phyloP scores from a whole-genome alignment of 1,140 invertebrate species.

The Saxidomus purpurata region DNA sequence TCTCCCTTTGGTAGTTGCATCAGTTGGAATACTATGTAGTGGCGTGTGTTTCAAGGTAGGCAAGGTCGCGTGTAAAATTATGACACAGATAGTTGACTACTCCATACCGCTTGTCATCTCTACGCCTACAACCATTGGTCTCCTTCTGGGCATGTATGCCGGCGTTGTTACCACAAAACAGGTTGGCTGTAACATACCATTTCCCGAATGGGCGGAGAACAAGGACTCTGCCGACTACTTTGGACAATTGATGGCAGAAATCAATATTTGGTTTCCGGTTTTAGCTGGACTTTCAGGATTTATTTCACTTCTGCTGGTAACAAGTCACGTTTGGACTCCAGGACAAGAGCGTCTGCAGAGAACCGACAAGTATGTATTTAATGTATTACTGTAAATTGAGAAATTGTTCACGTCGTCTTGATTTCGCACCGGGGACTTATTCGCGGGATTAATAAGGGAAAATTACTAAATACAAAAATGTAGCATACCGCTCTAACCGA shows the following conservation, averaged over 20 bases:
- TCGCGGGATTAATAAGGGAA: too few species aligned
- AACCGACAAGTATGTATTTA: conserved; percentile 72
- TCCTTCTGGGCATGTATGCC: conserved; percentile 66
- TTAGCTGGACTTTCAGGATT: conserved; percentile 57
- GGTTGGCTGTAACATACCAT: conserved; percentile 83
- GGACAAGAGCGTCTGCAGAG: conserved; percentile 70
- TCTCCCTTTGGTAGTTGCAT: conserved; percentile 72
- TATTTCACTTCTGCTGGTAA: conserved; percentile 69
- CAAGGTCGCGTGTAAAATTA: conserved; percentile 77
- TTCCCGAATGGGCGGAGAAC: conserved; percentile 56
- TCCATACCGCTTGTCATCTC: conserved; percentile 75
- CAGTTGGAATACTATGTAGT: conserved; percentile 72
- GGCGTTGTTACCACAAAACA: conserved; percentile 43
- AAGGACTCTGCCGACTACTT: not conserved
- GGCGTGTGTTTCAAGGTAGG: conserved; percentile 78
- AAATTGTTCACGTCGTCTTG: too few species aligned
- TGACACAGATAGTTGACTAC: conserved; percentile 77
- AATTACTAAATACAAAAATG: too few species aligned
- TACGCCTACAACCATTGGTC: conserved; percentile 75
- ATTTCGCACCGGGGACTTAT: too few species aligned
- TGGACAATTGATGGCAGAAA: conserved; percentile 30
- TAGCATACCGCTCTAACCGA: too few species aligned
- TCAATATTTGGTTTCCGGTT: conserved; percentile 63
- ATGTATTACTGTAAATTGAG: too few species aligned
- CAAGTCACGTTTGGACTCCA: conserved; percentile 73